Conservation (phyloP, 2,113 vertebrate genomes). For the Channa maculata region DNA sequence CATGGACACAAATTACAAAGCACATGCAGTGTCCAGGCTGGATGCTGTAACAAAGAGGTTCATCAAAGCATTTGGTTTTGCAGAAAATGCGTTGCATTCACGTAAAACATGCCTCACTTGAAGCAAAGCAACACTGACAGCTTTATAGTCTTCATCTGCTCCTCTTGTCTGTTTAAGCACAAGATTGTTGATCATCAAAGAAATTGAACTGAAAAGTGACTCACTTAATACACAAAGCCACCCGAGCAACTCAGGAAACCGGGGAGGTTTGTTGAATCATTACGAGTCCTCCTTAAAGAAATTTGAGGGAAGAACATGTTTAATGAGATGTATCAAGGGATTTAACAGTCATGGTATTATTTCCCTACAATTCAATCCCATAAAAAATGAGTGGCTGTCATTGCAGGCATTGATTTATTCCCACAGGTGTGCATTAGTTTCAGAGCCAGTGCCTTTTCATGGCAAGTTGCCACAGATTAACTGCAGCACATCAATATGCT, state of each 20-base stretch:
- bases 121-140: neutral
- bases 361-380: constrained; percentile 43
- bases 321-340: constrained; percentile 50
- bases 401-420: constrained; percentile 64
- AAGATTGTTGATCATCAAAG: constrained; percentile 19
- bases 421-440: constrained; percentile 68
- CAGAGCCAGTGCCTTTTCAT: constrained; percentile 42
- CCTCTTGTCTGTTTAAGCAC: constrained; percentile 9
- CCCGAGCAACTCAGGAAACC: constrained; percentile 10
- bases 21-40: neutral
- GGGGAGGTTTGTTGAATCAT: constrained; percentile 29
- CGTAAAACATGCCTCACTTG: constrained; percentile 7
- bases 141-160: neutral
- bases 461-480: constrained; percentile 68
- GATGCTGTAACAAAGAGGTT: neutral
- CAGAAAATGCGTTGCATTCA: constrained; percentile 9
- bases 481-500: constrained; percentile 66
- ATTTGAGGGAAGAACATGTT: constrained; percentile 22
- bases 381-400: constrained; percentile 54
- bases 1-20: constrained; percentile 57
- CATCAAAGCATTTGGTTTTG: constrained; percentile 20
- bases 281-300: constrained; percentile 18
- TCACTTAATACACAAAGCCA: constrained; percentile 19
- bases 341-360: constrained; percentile 30
- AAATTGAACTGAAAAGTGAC: constrained; percentile 11